A percentile compares a stretch with the other conserved stretches of the same genome.
These are phyloP conservation scores for Drosophila pseudotalamancana DNA, from an alignment of 2,888 invertebrate species.

Conservation along the genomic window DNA sequence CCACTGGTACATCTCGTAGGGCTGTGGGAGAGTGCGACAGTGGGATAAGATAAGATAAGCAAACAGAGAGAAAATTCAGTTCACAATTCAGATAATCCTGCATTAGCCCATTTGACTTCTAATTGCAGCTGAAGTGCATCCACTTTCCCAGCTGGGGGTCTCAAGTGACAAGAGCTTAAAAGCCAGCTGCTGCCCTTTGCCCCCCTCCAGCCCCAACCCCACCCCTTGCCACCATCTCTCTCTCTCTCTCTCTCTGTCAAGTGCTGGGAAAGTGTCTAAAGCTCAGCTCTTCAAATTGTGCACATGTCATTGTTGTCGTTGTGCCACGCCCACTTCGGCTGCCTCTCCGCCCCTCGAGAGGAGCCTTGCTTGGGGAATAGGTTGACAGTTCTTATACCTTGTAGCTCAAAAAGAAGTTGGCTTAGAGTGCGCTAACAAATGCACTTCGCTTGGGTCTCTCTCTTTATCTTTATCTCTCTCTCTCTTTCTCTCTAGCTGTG, in stretches of 20 bases:
- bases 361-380: conserved; percentile 9
- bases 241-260: not conserved
- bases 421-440: not conserved
- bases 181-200: conserved; percentile 31
- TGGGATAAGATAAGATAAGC: conserved; percentile 64
- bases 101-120: conserved; percentile 65
- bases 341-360: not conserved
- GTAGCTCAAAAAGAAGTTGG: not conserved
- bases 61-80: not conserved
- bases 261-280: conserved; percentile 22
- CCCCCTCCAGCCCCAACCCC: not conserved
- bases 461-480: too few relatives aligned
- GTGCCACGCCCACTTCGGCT: not conserved
- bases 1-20: conserved; percentile 96
- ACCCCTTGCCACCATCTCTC: not conserved
- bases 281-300: conserved; percentile 29
- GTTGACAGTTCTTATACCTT: conserved; percentile 26
- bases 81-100: conserved; percentile 21
- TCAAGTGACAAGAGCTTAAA: conserved; percentile 49
- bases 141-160: conserved; percentile 34
- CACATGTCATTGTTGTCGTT: conserved; percentile 41
- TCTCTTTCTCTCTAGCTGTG: too few relatives aligned
- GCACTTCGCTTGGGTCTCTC: not conserved
- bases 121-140: conserved; percentile 65
- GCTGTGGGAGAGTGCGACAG: conserved; percentile 85